phyloP scores from a whole-genome alignment of 2,797 vertebrate species.

The Ptychobarbus kaznakovi region DNA sequence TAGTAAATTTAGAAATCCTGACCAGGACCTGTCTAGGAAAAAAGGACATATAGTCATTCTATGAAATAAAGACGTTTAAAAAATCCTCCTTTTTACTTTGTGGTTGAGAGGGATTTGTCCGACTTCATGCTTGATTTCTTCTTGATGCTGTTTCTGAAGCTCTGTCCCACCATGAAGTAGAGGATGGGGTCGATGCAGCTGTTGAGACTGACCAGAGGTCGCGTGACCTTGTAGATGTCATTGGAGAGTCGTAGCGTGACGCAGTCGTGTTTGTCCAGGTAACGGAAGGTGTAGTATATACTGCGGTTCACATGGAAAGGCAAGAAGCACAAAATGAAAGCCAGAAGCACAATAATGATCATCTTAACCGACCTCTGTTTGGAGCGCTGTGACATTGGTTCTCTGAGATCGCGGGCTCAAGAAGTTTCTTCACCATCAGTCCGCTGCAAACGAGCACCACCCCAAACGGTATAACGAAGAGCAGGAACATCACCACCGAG shows the following conservation, averaged over 20 bases:
- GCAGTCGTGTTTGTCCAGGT: constrained; percentile 81
- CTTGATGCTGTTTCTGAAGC: constrained; percentile 71
- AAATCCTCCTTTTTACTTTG: constrained; percentile 53
- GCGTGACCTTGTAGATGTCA: constrained; percentile 90
- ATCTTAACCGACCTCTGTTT: constrained; percentile 95
- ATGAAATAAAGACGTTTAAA: neutral
- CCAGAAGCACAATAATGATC: constrained; percentile 88
- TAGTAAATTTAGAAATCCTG: neutral
- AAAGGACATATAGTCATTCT: neutral
- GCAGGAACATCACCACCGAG: constrained; percentile 83
- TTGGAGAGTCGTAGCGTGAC: constrained; percentile 83
- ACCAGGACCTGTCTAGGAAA: neutral
- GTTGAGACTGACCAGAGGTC: constrained; percentile 92
- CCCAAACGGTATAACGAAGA: constrained; percentile 89
- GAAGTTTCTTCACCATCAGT: constrained; percentile 87
- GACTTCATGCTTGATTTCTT: constrained; percentile 56
- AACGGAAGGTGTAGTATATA: constrained; percentile 91
- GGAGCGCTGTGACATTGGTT: constrained; percentile 73
- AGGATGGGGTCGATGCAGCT: constrained; percentile 94
- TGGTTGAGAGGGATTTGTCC: constrained; percentile 54
- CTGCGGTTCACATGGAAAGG: constrained; percentile 94
- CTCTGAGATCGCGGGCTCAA: constrained; percentile 73
- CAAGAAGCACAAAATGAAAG: constrained; percentile 92
- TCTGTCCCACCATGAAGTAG: constrained; percentile 91
- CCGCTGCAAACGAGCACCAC: constrained; percentile 89